Percentiles rank a stretch among this genome's conserved stretches.
phyloP scores from a whole-genome alignment of 2,888 invertebrate genomes.

The Kuschelorhynchus macadamiae region DNA sequence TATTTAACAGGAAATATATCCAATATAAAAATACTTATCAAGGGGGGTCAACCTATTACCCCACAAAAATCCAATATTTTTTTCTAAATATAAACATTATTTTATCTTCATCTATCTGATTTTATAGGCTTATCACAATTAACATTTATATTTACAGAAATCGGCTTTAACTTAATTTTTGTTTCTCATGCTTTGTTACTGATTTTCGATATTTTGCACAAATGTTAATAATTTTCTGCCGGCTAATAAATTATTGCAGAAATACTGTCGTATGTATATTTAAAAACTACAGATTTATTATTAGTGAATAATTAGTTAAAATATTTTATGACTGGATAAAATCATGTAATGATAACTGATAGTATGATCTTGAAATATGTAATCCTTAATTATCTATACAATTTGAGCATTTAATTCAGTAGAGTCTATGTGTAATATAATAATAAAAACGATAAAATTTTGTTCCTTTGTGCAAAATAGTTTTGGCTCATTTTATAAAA shows the following conservation, averaged over 20 bases:
- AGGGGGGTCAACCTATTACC: slow-evolving; percentile 55
- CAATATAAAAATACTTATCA: slow-evolving; percentile 55
- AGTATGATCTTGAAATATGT: not conserved
- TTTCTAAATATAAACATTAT: slow-evolving; percentile 58
- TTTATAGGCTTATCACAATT: slow-evolving; percentile 68
- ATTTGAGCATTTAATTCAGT: slow-evolving; percentile 13
- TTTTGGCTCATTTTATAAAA: not conserved
- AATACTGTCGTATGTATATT: no score
- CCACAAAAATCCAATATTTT: slow-evolving; percentile 54
- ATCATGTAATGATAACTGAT: slow-evolving; percentile 1
- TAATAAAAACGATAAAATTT: not conserved
- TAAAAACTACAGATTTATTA: no score
- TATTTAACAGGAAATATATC: slow-evolving; percentile 54
- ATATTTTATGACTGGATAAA: no score
- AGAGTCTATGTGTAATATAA: no score
- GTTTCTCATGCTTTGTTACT: slow-evolving; percentile 3
- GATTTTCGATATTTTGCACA: slow-evolving; percentile 19
- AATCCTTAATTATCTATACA: not conserved
- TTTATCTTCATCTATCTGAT: slow-evolving; percentile 60
- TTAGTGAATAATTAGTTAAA: no score
- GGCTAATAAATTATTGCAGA: not conserved
- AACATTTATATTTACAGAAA: slow-evolving; percentile 66
- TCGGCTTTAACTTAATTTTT: slow-evolving; percentile 20
- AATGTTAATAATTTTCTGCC: not conserved
- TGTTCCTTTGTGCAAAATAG: slow-evolving; percentile 11